Base-by-base conservation (phyloP, 2,888 invertebrate species). In the Drosophila stalkeri region DNA sequence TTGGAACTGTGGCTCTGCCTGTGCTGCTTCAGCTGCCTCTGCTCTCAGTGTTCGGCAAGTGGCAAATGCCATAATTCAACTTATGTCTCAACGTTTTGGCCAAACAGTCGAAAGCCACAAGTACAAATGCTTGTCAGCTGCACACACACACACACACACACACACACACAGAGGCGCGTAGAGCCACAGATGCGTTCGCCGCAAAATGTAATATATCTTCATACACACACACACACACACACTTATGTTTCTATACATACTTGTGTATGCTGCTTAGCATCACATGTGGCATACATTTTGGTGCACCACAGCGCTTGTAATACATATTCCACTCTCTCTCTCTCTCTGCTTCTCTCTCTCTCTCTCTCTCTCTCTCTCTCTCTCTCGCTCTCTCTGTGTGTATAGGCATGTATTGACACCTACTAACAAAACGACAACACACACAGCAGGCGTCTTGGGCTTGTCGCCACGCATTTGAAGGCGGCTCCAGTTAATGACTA, bases 81-180 rank as follows among this genome's bases (percentile, higher is more conserved):
- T 71, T 62, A 67, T 73, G 64, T 65, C 56, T 64, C 35, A 64
- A 55, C 76, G 56, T 37, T 66, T 66, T 62, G 63, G 52, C 64
- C 64, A 51, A 73, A 68, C 80, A 76, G 67, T 64, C 64, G 52
- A 61, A 70, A 64, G 82, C 85, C 82, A 60, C 77, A 80, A 86
- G 86, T 85, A 88, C 86, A 86, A 85, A 85, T 83, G 77, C 82
- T 76, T 79, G 81, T 74, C 81, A 61, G 65, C 55, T 61, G 59
- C 47, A 37, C 46, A 35, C 23, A 64, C 49, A 57, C 52, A 63
- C 43, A 72, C 5, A 18, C 41, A 41, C n/a, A 8, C 8, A n/a
- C 9, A n/a, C 41, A 41, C 20, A 35, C 35, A 35, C 12, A 12
- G 3, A 46, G 44, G 44, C 70, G 63, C 69, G 60, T 43, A 51